Evolutionary conservation across 2,888 invertebrate species (phyloP).

Genomic region (Athalia circularis): DNA sequence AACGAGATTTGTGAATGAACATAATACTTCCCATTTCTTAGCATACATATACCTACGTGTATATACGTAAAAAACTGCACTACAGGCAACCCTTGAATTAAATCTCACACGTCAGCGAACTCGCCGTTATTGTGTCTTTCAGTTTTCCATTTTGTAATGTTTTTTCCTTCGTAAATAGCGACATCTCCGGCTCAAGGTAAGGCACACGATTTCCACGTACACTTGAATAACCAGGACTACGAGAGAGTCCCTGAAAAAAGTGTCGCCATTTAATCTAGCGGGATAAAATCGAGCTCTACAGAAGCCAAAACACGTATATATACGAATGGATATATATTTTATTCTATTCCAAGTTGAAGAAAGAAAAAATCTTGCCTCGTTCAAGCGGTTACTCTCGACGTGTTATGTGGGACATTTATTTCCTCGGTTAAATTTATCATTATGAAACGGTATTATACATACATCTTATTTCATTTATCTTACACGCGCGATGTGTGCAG

Average conservation of each 20-base stretch:
- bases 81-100: not conserved
- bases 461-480: too few relatives aligned
- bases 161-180: conserved; percentile 37
- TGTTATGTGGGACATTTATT: conserved; percentile 22
- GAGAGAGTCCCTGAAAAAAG: conserved; percentile 2
- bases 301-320: too few relatives aligned
- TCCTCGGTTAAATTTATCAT: conserved; percentile 15
- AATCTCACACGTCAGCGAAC: conserved; percentile 12
- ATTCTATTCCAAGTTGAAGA: not conserved
- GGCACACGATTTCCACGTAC: not conserved
- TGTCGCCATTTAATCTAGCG: conserved; percentile 26
- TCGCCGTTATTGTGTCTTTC: conserved; percentile 31
- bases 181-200: not conserved
- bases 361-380: conserved; percentile 29
- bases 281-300: conserved; percentile 20
- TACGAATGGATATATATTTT: not conserved
- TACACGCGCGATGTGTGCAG: too few relatives aligned
- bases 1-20: not conserved
- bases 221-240: not conserved
- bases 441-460: not conserved
- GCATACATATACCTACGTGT: not conserved
- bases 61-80: not conserved
- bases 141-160: conserved; percentile 19
- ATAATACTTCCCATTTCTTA: not conserved
- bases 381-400: conserved; percentile 25